Evolutionary conservation across 2,888 invertebrate species (phyloP), one percentile per base, ranked within the genome.

Genomic region (Patella pellucida): DNA sequence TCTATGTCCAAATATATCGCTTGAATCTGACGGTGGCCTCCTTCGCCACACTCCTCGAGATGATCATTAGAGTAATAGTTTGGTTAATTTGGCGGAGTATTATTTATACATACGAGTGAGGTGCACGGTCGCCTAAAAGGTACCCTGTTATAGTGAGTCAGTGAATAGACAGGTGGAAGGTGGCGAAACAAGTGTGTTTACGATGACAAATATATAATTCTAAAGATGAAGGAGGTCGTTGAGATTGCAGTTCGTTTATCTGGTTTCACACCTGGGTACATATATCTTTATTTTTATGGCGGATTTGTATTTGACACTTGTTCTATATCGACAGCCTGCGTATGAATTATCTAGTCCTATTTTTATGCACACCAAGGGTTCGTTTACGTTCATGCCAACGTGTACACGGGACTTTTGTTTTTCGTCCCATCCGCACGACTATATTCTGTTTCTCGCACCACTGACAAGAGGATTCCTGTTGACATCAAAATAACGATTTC

Each of bases 141-240:
- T 41, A 41, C 19, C 62, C 23, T 23, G 62, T 23, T 62, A 19
- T 62, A 19, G 14, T 62, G 19, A 62, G 11, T 9, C 12, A 23
- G 11, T 62, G 62, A 62, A 62, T 62, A 62, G 19, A 62, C 19
- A 62, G 14, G 23, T 23, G 62, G 41, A 41, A 41, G 62, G 62
- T 14, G 23, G 23, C 23, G 62, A 62, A 62, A 62, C 19, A 62
- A 23, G 62, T 23, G 23, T 62, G 62, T 62, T 62, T 62, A 62
- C 62, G 23, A 14, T 62, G 62, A 62, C 62, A 62, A 62, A 62
- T 62, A 62, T 62, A 62, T n/a, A n/a, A n/a, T 62, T 62, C 62
- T 62, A 12, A 23, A 62, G 62, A 12, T 11, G n/a, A n/a, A n/a
- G 19, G 19, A 23, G 62, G 19, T 62, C 19, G 19, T 62, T 19